These are phyloP conservation scores for Calephelis perditalis DNA, from an alignment of 2,888 invertebrate species.

Conservation along the genomic window DNA sequence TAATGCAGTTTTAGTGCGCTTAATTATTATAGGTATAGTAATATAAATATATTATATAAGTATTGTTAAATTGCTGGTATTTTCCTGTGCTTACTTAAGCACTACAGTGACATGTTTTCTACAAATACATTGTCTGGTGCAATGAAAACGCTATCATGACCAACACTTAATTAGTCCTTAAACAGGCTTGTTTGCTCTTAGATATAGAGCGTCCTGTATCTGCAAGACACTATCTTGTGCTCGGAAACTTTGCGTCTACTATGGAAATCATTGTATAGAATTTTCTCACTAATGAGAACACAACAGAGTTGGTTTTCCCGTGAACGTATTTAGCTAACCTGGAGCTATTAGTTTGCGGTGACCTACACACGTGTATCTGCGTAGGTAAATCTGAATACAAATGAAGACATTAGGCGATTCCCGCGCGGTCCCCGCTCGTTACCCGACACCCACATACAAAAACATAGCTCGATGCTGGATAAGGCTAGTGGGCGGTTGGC, in stretches of 20 bases:
- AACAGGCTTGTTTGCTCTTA: conserved; percentile 15
- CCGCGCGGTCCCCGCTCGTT: conserved; percentile 48
- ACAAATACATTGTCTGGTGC: background rate
- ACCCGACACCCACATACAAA: conserved; percentile 32
- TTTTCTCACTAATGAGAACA: background rate
- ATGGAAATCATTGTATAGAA: background rate
- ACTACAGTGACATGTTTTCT: too few relatives aligned
- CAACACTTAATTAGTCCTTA: conserved; percentile 7
- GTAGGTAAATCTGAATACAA: conserved; percentile 67
- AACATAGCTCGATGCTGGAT: conserved; percentile 28
- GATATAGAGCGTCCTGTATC: conserved; percentile 14
- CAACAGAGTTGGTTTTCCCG: conserved; percentile 12
- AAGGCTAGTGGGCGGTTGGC: conserved; percentile 19
- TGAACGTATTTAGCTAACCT: conserved; percentile 15
- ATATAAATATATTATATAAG: too few relatives aligned
- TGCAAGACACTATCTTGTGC: conserved; percentile 4
- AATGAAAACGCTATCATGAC: conserved; percentile 8
- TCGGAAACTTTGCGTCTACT: background rate
- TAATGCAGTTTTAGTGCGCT: too few relatives aligned
- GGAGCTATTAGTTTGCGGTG: conserved; percentile 22
- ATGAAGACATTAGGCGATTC: conserved; percentile 59
- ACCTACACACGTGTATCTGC: conserved; percentile 39
- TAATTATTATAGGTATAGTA: too few relatives aligned
- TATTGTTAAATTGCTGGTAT: too few relatives aligned
- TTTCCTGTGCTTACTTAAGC: too few relatives aligned